Evolutionary conservation across 2,797 vertebrate species (phyloP).

Genomic region (Chrysolophus pictus): DNA sequence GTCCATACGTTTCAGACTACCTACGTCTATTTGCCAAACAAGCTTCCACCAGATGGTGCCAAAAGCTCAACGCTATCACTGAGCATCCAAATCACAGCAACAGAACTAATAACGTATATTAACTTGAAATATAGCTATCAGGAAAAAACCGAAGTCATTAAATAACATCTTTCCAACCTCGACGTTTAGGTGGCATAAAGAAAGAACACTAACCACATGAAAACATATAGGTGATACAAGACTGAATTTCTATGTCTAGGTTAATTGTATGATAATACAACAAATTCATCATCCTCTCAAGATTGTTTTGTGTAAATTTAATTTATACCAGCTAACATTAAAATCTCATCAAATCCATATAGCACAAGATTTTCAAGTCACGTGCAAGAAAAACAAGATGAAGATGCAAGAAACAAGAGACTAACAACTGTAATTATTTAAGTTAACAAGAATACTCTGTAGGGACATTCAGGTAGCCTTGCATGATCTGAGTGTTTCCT

Average conservation of each 20-base stretch:
- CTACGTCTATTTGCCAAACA: neutral
- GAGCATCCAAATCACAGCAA: neutral
- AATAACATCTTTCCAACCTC: neutral
- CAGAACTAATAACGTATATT: neutral
- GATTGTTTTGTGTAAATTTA: neutral
- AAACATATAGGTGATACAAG: neutral
- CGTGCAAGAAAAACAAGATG: neutral
- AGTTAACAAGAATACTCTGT: neutral
- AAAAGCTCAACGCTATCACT: neutral
- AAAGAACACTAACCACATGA: neutral
- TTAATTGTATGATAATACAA: neutral
- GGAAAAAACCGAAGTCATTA: neutral
- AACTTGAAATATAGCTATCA: neutral
- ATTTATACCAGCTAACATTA: neutral
- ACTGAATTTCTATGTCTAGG: neutral
- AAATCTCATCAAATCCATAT: neutral
- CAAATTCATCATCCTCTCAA: neutral
- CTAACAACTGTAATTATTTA: neutral
- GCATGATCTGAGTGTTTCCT: neutral
- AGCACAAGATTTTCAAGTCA: neutral
- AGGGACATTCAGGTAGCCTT: neutral
- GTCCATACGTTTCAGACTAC: neutral
- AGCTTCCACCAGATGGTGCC: slow-evolving; percentile 67
- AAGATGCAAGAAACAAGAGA: neutral
- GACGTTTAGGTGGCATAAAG: neutral